Conservation (phyloP, 2,113 vertebrate species). For the Zingel zingel region DNA sequence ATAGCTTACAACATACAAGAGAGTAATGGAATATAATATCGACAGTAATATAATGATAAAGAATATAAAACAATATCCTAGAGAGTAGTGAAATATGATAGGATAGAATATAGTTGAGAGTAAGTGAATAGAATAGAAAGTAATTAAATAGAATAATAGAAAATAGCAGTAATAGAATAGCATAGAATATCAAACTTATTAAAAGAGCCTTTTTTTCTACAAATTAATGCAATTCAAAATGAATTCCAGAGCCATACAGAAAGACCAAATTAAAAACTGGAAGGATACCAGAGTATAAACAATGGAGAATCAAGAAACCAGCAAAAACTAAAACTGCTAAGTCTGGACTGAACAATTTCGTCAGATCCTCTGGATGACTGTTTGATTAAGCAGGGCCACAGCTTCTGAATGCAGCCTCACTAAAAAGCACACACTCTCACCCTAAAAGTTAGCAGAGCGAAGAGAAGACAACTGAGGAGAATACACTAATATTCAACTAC, state of each 20-base stretch:
- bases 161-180: neutral
- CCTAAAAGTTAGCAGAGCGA: neutral
- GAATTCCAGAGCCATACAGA: neutral
- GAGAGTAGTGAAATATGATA: neutral
- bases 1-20: neutral
- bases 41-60: neutral
- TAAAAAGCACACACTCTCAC: neutral
- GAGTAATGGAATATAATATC: neutral
- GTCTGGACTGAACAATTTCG: neutral
- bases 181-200: neutral
- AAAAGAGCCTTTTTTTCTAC: neutral
- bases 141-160: neutral
- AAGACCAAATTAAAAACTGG: conserved; percentile 2
- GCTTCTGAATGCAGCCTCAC: conserved; percentile 17
- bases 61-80: neutral
- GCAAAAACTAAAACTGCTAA: neutral
- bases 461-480: neutral
- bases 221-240: neutral
- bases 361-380: conserved; percentile 18
- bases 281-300: neutral
- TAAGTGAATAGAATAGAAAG: neutral
- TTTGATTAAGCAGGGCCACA: neutral
- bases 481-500: neutral
- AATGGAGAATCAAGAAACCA: neutral
- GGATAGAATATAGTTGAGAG: neutral